Conservation (phyloP, 1,140 invertebrate species). For the Drosophila rufa region DNA sequence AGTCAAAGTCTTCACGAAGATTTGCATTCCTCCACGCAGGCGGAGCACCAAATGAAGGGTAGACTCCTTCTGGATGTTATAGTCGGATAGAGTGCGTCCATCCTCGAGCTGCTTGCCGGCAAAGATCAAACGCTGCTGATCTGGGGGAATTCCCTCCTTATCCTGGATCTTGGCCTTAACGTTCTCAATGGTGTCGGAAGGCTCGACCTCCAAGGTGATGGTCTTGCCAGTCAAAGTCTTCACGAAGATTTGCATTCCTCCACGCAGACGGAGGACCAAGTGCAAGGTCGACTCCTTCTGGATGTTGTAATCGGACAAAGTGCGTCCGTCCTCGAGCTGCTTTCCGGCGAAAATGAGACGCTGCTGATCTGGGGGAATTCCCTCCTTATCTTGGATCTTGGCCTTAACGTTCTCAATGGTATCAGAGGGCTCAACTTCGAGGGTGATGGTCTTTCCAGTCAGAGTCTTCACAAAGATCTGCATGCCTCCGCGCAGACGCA, state of each 20-base stretch:
- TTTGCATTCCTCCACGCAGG: too few species aligned
- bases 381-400: slow-evolving; percentile 54
- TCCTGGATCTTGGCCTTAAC: too few species aligned
- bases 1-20: too few species aligned
- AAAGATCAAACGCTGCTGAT: too few species aligned
- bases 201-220: too few species aligned
- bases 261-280: slow-evolving; percentile 94
- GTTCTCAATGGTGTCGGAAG: too few species aligned
- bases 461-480: slow-evolving; percentile 93
- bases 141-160: too few species aligned
- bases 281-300: slow-evolving; percentile 97
- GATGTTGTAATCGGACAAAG: slow-evolving; percentile 94
- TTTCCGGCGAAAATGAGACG: slow-evolving; percentile 91
- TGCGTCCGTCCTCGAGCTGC: slow-evolving; percentile 92
- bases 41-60: too few species aligned
- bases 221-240: too few species aligned
- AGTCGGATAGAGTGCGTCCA: too few species aligned
- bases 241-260: slow-evolving; percentile 86
- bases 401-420: slow-evolving; percentile 58
- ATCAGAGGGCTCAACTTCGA: slow-evolving; percentile 45
- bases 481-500: slow-evolving; percentile 93
- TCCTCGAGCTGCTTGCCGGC: too few species aligned
- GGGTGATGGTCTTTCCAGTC: slow-evolving; percentile 85
- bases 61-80: too few species aligned
- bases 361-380: slow-evolving; percentile 87